phyloP scores from a whole-genome alignment of 2,113 vertebrate species.

The Shinisaurus crocodilurus region DNA sequence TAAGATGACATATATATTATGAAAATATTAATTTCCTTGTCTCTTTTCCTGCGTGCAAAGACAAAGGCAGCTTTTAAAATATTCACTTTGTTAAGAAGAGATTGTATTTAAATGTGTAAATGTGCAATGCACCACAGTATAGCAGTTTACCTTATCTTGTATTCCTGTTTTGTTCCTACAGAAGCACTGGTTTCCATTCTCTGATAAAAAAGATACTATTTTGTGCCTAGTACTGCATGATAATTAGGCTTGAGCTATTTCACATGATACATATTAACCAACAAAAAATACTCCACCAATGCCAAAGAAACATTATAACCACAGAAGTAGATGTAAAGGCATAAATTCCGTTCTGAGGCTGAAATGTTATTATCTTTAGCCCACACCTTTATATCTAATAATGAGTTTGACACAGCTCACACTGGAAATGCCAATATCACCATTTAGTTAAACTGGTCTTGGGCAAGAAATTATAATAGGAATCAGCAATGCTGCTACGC shows the following conservation, averaged over 20 bases:
- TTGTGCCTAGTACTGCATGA: slow-evolving; percentile 1
- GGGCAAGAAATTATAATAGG: not conserved
- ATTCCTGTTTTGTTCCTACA: slow-evolving; percentile 40
- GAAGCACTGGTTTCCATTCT: slow-evolving; percentile 16
- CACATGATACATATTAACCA: slow-evolving; percentile 2
- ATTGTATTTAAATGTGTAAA: slow-evolving; percentile 58
- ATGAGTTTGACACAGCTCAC: not conserved
- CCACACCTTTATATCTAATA: not conserved
- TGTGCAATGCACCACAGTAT: slow-evolving; percentile 46
- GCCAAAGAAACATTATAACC: not conserved
- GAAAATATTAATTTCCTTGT: slow-evolving; percentile 81
- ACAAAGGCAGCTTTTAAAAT: slow-evolving; percentile 73
- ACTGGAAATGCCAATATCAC: not conserved
- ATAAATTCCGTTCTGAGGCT: not conserved
- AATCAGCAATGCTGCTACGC: not conserved
- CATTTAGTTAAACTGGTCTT: not conserved
- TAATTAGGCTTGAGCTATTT: slow-evolving; percentile 26
- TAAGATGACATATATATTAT: slow-evolving; percentile 80
- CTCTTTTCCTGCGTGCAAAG: slow-evolving; percentile 65
- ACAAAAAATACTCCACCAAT: slow-evolving; percentile 10
- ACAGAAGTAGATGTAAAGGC: not conserved
- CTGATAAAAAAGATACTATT: slow-evolving; percentile 17
- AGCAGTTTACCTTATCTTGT: slow-evolving; percentile 37
- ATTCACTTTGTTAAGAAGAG: slow-evolving; percentile 64
- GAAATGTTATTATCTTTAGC: slow-evolving; percentile 9